These are phyloP conservation scores for Notiomystis cincta DNA, from an alignment of 2,113 vertebrate genomes.

Conservation along the genomic window DNA sequence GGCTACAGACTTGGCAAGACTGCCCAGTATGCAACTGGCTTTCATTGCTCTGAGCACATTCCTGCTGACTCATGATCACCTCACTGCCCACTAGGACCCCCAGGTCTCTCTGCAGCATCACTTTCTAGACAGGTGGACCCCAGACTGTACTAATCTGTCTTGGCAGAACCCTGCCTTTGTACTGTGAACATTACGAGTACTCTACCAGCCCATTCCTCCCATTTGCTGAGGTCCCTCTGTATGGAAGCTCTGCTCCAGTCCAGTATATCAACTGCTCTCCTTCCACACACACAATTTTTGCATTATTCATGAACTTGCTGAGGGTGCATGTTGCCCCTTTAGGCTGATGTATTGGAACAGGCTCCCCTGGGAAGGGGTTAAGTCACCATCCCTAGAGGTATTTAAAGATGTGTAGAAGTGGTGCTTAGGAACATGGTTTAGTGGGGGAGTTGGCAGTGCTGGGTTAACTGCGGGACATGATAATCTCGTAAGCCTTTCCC, in stretches of 20 bases:
- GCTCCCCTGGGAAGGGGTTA: not conserved
- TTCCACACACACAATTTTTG: not conserved
- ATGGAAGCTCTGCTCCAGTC: not conserved
- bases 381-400: not conserved
- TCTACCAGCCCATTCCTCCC: not conserved
- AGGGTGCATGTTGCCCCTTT: not conserved
- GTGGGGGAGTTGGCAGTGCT: not conserved
- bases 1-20: not conserved
- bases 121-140: not conserved
- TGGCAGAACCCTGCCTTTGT: not conserved
- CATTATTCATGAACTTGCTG: not conserved
- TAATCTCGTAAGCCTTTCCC: not conserved
- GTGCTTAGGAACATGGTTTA: not conserved
- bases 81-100: rapidly evolving
- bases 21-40: not conserved
- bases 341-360: not conserved
- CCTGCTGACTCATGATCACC: not conserved
- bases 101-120: not conserved
- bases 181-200: not conserved
- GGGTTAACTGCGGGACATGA: not conserved
- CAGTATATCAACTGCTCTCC: not conserved
- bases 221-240: not conserved
- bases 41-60: not conserved
- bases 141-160: not conserved
- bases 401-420: not conserved